Percentiles rank a stretch among this genome's conserved stretches.
Conservation (phyloP, 2,797 vertebrate genomes). For the Sternarchorhynchus goeldii region DNA sequence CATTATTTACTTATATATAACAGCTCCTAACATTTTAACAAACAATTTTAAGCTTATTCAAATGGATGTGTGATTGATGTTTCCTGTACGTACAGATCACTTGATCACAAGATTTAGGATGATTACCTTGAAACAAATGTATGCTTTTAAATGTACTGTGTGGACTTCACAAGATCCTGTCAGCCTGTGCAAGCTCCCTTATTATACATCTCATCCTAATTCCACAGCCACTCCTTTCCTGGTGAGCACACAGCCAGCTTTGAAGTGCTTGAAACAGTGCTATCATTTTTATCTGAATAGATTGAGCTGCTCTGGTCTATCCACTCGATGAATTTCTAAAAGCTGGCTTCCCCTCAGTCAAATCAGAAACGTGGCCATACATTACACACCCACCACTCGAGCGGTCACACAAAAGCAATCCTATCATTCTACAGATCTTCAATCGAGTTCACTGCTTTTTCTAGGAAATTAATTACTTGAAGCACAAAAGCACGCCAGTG, state of each 20-base stretch:
- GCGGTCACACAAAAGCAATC: conserved; percentile 33
- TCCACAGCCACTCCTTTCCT: background rate
- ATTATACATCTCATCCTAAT: background rate
- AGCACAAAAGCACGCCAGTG: conserved; percentile 29
- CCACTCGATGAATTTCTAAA: conserved; percentile 42
- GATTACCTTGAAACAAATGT: conserved; percentile 31
- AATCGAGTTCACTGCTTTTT: conserved; percentile 43
- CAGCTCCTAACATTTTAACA: background rate
- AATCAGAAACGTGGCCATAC: conserved; percentile 38
- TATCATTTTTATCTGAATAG: conserved; percentile 39
- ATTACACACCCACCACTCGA: conserved; percentile 29
- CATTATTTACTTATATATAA: background rate
- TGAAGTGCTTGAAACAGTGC: conserved; percentile 34
- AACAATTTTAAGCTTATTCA: background rate
- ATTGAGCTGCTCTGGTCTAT: conserved; percentile 26
- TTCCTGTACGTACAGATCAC: background rate
- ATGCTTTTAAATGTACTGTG: conserved; percentile 18
- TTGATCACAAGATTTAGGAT: conserved; percentile 8
- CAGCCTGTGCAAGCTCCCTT: background rate
- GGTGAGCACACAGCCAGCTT: conserved; percentile 28
- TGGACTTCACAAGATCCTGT: background rate
- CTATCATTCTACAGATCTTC: conserved; percentile 38
- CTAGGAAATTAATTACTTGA: conserved; percentile 48
- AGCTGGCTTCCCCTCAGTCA: conserved; percentile 47
- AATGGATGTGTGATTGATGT: conserved; percentile 1